Conservation (phyloP, 1,140 invertebrate genomes). For the Cyrtorhinus lividipennis region DNA sequence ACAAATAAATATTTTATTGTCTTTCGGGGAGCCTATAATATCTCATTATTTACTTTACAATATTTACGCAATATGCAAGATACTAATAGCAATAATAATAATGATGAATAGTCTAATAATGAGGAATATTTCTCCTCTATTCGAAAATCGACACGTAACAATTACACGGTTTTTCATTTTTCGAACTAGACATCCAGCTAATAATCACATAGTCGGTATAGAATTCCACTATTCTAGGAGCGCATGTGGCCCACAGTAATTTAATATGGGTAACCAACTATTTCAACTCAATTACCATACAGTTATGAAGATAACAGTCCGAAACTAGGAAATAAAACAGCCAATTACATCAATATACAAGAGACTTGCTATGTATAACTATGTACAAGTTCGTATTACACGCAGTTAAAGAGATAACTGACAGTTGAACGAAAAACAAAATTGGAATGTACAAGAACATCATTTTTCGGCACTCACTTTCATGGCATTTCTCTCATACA, state of each 20-base stretch:
- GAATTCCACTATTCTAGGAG: background rate
- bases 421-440: too few species aligned
- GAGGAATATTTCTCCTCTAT: background rate
- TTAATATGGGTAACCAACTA: background rate
- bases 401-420: too few species aligned
- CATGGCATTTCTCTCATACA: too few species aligned
- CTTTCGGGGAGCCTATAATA: constrained; percentile 20
- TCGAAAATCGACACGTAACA: too few species aligned
- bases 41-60: background rate
- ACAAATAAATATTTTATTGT: constrained; percentile 24
- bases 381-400: too few species aligned
- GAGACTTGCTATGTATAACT: too few species aligned
- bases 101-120: constrained; percentile 11
- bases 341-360: too few species aligned
- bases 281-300: too few species aligned
- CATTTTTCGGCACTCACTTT: too few species aligned
- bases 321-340: too few species aligned
- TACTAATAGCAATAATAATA: constrained; percentile 14
- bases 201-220: background rate
- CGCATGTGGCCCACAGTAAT: background rate
- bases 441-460: too few species aligned
- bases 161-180: constrained; percentile 1
- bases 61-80: background rate
- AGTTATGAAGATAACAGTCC: too few species aligned
- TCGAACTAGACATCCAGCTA: background rate